Conservation (phyloP, 92 coral and sea anemone species). For the Palythoa heliodiscus region DNA sequence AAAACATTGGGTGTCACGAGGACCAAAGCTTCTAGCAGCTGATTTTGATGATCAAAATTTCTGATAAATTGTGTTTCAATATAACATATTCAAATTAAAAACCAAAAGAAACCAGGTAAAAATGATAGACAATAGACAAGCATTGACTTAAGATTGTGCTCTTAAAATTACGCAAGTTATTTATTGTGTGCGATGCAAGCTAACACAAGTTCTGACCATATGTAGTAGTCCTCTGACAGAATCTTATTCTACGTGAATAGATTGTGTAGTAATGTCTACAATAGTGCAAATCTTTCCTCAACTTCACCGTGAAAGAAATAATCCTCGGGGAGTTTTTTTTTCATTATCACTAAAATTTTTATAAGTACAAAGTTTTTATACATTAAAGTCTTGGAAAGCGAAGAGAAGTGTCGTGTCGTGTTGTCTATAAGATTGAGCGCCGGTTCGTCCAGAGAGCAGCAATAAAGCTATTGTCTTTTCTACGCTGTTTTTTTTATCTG, state of each 20-base stretch:
- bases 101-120: background rate
- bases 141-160: background rate
- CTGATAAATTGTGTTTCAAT: background rate
- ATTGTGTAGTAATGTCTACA: conserved; percentile 10
- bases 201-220: conserved; percentile 6
- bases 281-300: conserved; percentile 5
- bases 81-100: background rate
- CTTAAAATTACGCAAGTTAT: background rate
- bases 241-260: conserved; percentile 17
- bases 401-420: background rate
- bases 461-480: too few species aligned
- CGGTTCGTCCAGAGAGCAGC: too few species aligned
- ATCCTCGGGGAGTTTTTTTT: conserved; percentile 43
- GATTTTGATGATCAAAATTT: background rate
- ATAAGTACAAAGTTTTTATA: conserved; percentile 80
- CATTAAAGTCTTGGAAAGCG: conserved; percentile 71
- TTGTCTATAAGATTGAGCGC: background rate
- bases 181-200: background rate
- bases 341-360: conserved; percentile 68
- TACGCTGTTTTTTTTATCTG: too few species aligned
- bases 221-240: conserved; percentile 2
- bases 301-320: conserved; percentile 8
- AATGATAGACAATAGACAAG: conserved; percentile 20
- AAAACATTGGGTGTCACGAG: background rate
- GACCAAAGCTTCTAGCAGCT: background rate